A percentile compares a stretch with the other conserved stretches of the same genome.
phyloP scores from a whole-genome alignment of 2,113 vertebrate species.

The Mandrillus leucophaeus region DNA sequence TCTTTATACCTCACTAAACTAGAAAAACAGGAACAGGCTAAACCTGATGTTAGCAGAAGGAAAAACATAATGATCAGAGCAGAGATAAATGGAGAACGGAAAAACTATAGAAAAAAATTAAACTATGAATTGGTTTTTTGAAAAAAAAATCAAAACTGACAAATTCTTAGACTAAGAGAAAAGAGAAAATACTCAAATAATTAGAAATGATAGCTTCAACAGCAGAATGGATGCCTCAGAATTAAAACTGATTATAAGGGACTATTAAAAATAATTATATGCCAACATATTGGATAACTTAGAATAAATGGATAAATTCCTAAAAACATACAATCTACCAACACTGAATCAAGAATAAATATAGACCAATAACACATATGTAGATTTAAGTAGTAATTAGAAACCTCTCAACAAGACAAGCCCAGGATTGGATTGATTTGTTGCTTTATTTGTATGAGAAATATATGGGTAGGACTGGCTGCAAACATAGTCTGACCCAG shows the following conservation, averaged over 20 bases:
- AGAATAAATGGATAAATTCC: background rate
- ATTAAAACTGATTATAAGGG: background rate
- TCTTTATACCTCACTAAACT: background rate
- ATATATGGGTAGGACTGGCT: background rate
- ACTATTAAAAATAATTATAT: background rate
- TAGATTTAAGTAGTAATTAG: background rate
- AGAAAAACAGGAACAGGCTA: background rate
- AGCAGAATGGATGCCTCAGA: background rate
- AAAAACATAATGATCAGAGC: background rate
- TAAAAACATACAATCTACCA: background rate
- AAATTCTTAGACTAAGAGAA: background rate
- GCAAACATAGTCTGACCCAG: background rate
- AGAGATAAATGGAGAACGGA: background rate
- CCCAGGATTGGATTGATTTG: background rate
- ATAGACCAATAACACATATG: background rate
- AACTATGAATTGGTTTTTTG: background rate
- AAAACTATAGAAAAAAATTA: background rate
- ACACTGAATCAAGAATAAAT: background rate
- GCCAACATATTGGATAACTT: background rate
- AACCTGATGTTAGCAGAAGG: background rate
- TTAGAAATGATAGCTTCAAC: background rate
- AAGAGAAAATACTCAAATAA: background rate
- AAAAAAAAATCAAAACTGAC: background rate
- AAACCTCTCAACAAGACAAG: background rate
- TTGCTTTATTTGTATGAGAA: background rate